A percentile compares a stretch with the other conserved stretches of the same genome.
These are phyloP conservation scores for Lasioglossum figueresi DNA, from an alignment of 2,888 invertebrate species.

Conservation along the genomic window DNA sequence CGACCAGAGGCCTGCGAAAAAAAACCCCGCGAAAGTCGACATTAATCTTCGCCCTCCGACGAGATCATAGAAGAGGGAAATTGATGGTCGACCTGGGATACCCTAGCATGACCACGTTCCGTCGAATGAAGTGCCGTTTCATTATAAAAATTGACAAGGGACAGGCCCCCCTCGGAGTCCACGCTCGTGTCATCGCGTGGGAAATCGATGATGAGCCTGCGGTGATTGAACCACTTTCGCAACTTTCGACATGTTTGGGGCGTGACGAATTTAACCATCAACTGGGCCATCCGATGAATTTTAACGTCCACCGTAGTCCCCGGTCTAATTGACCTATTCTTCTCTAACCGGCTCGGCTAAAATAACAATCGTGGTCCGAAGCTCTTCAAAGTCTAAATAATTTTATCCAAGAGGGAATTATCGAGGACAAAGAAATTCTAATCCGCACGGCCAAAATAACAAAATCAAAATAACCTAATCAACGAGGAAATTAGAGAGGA, in stretches of 20 bases:
- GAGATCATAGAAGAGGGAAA: conserved; percentile 68
- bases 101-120: conserved; percentile 47
- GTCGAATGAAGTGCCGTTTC: conserved; percentile 56
- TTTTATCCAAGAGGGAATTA: too few relatives aligned
- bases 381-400: too few relatives aligned
- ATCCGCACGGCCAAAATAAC: too few relatives aligned
- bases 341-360: not conserved
- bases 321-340: not conserved
- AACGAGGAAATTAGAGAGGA: too few relatives aligned
- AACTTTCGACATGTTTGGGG: not conserved
- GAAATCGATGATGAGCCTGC: conserved; percentile 69
- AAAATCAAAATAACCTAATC: too few relatives aligned
- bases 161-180: conserved; percentile 15
- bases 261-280: not conserved
- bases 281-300: not conserved
- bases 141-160: conserved; percentile 74
- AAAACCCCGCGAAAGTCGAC: conserved; percentile 62
- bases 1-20: conserved; percentile 40
- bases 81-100: conserved; percentile 67
- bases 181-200: conserved; percentile 39
- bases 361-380: not conserved
- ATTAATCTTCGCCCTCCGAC: conserved; percentile 66
- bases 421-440: too few relatives aligned
- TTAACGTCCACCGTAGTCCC: not conserved
- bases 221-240: not conserved